Conservation (phyloP, 1,140 invertebrate species). For the Trachymyrmex septentrionalis region DNA sequence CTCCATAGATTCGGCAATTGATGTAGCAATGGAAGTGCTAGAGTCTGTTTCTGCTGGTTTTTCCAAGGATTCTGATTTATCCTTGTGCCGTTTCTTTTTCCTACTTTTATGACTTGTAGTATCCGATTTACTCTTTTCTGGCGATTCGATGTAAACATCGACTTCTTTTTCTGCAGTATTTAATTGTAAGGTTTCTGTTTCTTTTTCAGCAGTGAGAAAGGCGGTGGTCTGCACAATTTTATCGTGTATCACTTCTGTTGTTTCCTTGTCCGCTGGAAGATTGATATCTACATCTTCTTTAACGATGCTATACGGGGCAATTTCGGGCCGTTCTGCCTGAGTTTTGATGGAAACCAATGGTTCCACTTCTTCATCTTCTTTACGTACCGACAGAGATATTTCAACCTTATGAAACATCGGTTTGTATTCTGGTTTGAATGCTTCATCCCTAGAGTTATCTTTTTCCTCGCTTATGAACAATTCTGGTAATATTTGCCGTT, state of each 20-base stretch:
- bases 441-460: conserved; percentile 56
- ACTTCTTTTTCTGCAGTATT: conserved; percentile 21
- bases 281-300: conserved; percentile 82
- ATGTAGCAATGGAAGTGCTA: conserved; percentile 85
- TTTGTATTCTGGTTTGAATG: conserved; percentile 74
- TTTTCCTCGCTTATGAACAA: conserved; percentile 54
- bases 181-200: conserved; percentile 60
- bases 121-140: conserved; percentile 58
- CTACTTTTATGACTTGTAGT: conserved; percentile 43
- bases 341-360: conserved; percentile 79
- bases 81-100: conserved; percentile 57
- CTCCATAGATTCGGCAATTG: conserved; percentile 89
- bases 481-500: conserved; percentile 6
- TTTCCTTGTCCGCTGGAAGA: conserved; percentile 78
- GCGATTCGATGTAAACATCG: conserved; percentile 10
- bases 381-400: conserved; percentile 79
- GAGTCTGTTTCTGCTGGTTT: conserved; percentile 78
- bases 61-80: conserved; percentile 5
- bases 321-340: conserved; percentile 74
- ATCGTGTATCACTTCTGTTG: conserved; percentile 70
- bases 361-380: conserved; percentile 74
- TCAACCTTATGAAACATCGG: conserved; percentile 79
- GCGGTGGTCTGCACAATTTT: conserved; percentile 80
- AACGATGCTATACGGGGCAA: conserved; percentile 74
- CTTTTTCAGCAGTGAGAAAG: conserved; percentile 73